These are phyloP conservation scores for Odontamblyopus lacepedii DNA, from an alignment of 2,797 vertebrate genomes.

Conservation along the genomic window DNA sequence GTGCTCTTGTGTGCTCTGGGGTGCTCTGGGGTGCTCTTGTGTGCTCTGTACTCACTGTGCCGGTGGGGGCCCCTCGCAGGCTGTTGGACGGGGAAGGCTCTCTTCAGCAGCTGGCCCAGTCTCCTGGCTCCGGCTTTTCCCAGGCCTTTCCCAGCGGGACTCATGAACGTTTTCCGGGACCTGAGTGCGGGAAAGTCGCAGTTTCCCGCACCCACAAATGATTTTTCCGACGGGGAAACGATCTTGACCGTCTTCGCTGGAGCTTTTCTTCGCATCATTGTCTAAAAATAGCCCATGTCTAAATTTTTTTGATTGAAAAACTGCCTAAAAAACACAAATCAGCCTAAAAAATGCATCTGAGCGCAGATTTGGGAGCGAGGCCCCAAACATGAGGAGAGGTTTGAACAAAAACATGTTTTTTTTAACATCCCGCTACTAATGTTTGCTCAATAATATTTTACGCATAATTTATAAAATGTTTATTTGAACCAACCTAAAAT, in stretches of 20 bases:
- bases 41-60: conserved; percentile 29
- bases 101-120: conserved; percentile 36
- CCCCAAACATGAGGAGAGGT: not conserved
- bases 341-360: not conserved
- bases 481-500: conserved; percentile 34
- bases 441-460: not conserved
- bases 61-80: not conserved
- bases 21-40: too few species aligned
- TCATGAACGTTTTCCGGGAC: not conserved
- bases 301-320: too few species aligned
- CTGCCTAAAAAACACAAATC: not conserved
- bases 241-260: not conserved
- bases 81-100: conserved; percentile 5
- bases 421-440: not conserved
- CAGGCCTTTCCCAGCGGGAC: conserved; percentile 25
- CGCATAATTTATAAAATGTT: conserved; percentile 8
- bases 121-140: conserved; percentile 51
- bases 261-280: not conserved
- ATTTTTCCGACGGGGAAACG: not conserved
- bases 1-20: too few species aligned
- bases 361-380: not conserved
- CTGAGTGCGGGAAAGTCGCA: not conserved
- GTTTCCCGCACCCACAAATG: not conserved
- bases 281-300: too few species aligned
- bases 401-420: not conserved